Conservation (phyloP, 35 echinoderm and acorn worm species). For the Heliocidaris tuberculata region DNA sequence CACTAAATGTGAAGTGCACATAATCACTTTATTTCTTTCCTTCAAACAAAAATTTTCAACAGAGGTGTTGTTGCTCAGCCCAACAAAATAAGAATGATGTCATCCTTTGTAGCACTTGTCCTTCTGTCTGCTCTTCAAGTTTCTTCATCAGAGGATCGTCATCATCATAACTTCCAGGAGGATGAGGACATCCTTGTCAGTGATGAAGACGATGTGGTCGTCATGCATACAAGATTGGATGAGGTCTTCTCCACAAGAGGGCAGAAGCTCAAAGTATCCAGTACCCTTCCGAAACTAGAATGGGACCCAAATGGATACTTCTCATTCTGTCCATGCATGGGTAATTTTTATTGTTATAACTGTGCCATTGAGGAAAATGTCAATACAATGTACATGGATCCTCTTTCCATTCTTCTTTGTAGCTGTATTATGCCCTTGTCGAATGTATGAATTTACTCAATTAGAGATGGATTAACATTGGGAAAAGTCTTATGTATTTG, state of each 20-base stretch:
- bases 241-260: not conserved
- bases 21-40: too few relatives aligned
- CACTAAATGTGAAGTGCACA: too few relatives aligned
- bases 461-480: too few relatives aligned
- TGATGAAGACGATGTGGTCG: not conserved
- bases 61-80: too few relatives aligned
- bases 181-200: not conserved
- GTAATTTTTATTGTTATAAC: conserved; percentile 36
- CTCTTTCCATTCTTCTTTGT: too few relatives aligned
- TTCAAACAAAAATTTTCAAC: too few relatives aligned
- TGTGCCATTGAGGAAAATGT: not conserved
- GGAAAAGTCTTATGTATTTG: too few relatives aligned
- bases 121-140: too few relatives aligned
- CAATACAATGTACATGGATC: not conserved
- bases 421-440: too few relatives aligned
- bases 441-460: too few relatives aligned
- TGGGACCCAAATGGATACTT: conserved; percentile 76
- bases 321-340: conserved; percentile 93
- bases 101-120: too few relatives aligned
- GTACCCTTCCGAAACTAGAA: not conserved
- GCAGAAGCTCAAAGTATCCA: not conserved
- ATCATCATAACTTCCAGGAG: not conserved
- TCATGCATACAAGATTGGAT: not conserved
- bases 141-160: not conserved
- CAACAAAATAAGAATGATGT: too few relatives aligned